phyloP scores from a whole-genome alignment of 2,888 invertebrate genomes.

The Drosophila emarginata region DNA sequence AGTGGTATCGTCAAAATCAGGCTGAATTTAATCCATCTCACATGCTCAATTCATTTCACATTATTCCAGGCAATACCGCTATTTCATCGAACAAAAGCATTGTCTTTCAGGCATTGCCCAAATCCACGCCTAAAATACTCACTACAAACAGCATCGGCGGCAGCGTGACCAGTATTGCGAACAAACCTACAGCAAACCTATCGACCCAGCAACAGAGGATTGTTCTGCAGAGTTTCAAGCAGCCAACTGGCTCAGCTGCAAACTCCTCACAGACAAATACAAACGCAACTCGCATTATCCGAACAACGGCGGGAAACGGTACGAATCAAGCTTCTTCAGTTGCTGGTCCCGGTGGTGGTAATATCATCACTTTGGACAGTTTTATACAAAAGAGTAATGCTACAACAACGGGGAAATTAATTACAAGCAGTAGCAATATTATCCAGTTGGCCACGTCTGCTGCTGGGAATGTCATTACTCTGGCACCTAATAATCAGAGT shows the following conservation, averaged over 20 bases:
- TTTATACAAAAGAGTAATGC: slow-evolving; percentile 73
- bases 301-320: slow-evolving; percentile 38
- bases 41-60: not conserved
- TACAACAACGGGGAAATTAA: slow-evolving; percentile 48
- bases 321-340: slow-evolving; percentile 5
- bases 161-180: slow-evolving; percentile 31
- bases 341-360: slow-evolving; percentile 86
- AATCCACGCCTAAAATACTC: slow-evolving; percentile 61
- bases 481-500: slow-evolving; percentile 41
- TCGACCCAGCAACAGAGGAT: slow-evolving; percentile 81
- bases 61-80: slow-evolving; percentile 65
- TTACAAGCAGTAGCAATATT: slow-evolving; percentile 82
- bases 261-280: slow-evolving; percentile 7
- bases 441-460: slow-evolving; percentile 83
- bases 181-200: slow-evolving; percentile 68
- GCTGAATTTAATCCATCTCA: not conserved
- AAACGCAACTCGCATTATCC: slow-evolving; percentile 55
- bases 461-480: slow-evolving; percentile 52
- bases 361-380: slow-evolving; percentile 81
- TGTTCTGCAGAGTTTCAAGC: slow-evolving; percentile 80
- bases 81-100: slow-evolving; percentile 71
- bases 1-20: slow-evolving; percentile 25
- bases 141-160: slow-evolving; percentile 44
- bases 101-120: slow-evolving; percentile 61
- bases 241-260: slow-evolving; percentile 46